Conservation (phyloP, 2,888 invertebrate species). For the Monochamus alternatus region DNA sequence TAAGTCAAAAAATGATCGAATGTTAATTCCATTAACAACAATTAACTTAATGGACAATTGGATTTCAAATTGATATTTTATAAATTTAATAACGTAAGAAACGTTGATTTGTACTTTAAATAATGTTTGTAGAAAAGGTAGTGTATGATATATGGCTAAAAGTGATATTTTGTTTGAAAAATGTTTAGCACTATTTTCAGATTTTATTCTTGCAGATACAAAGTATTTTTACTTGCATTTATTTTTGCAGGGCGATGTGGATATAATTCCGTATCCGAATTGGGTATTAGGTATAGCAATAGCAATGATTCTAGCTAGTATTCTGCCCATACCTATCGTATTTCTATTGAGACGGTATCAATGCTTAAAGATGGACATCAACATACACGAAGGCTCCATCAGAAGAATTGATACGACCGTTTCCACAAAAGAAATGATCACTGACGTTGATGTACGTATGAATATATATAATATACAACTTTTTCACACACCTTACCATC, state of each 20-base stretch:
- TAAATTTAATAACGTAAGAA: too few species aligned
- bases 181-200: neutral
- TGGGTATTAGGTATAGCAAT: constrained; percentile 88
- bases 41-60: too few species aligned
- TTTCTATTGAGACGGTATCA: constrained; percentile 91
- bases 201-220: neutral
- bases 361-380: constrained; percentile 88
- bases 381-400: constrained; percentile 94
- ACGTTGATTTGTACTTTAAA: too few species aligned
- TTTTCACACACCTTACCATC: neutral
- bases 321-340: constrained; percentile 89
- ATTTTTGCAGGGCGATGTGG: constrained; percentile 78
- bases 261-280: constrained; percentile 81
- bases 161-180: too few species aligned
- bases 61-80: too few species aligned
- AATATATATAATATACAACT: neutral
- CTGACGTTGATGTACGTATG: constrained; percentile 89
- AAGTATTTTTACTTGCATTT: too few species aligned
- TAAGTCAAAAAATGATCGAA: too few species aligned
- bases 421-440: constrained; percentile 96
- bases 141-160: too few species aligned
- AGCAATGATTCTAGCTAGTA: constrained; percentile 84
- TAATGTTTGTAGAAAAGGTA: too few species aligned
- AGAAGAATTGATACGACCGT: constrained; percentile 93
- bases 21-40: too few species aligned